A percentile compares a stretch with the other conserved stretches of the same genome.
phyloP scores from a whole-genome alignment of 2,113 vertebrate genomes.

The Narcine bancroftii region DNA sequence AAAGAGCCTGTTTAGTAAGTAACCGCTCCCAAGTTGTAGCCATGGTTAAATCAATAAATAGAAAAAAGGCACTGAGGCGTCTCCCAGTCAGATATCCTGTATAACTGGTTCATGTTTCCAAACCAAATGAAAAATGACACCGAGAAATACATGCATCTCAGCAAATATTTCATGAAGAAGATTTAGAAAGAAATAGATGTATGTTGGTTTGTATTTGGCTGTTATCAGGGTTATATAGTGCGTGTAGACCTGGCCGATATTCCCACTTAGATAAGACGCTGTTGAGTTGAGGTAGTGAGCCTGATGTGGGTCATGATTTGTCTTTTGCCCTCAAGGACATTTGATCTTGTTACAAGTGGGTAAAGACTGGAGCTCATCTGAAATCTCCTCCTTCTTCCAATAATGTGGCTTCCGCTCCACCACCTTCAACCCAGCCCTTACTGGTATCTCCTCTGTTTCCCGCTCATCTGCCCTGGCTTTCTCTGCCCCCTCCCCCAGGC shows the following conservation, averaged over 20 bases:
- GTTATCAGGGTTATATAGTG: not conserved
- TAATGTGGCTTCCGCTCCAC: too few relatives aligned
- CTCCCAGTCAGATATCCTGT: not conserved
- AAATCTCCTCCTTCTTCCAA: too few relatives aligned
- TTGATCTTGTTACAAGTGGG: not conserved
- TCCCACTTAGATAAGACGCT: not conserved
- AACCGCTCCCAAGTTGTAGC: conserved; percentile 29
- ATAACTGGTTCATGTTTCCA: conserved; percentile 14
- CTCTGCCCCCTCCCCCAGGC: too few relatives aligned
- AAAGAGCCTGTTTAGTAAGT: conserved; percentile 25
- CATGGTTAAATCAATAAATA: conserved; percentile 31
- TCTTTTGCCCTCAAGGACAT: not conserved
- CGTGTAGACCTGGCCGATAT: not conserved
- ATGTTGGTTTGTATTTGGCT: not conserved
- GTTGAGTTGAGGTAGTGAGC: not conserved
- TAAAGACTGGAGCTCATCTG: too few relatives aligned
- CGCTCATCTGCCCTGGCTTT: too few relatives aligned
- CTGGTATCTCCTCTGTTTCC: too few relatives aligned
- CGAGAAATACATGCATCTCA: not conserved
- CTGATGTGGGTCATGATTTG: not conserved
- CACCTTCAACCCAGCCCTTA: too few relatives aligned
- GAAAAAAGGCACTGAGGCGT: not conserved
- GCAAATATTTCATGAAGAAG: not conserved
- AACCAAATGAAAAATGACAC: not conserved
- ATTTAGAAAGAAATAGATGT: not conserved